A percentile compares a stretch with the other conserved stretches of the same genome.
These are phyloP conservation scores for Nomada fucata DNA, from an alignment of 2,888 invertebrate species.

Conservation along the genomic window DNA sequence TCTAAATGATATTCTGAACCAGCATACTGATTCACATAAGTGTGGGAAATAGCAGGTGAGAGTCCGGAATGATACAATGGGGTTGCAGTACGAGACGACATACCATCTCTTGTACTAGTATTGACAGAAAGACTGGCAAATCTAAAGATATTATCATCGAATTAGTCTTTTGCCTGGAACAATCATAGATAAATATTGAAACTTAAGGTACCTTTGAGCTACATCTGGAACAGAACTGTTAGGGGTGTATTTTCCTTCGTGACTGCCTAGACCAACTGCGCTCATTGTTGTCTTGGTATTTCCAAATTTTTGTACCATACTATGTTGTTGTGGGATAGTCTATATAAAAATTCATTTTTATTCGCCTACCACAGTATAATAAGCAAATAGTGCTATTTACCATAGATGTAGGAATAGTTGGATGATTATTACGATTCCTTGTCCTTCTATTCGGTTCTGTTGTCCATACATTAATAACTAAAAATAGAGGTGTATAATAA, in stretches of 20 bases:
- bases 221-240: conserved; percentile 88
- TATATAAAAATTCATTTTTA: conserved; percentile 57
- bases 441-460: conserved; percentile 88
- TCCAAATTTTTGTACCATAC: conserved; percentile 89
- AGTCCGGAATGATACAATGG: conserved; percentile 83
- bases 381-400: conserved; percentile 65
- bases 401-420: conserved; percentile 82
- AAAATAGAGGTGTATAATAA: conserved; percentile 65
- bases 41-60: conserved; percentile 85
- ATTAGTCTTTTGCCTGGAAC: background rate
- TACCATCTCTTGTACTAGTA: conserved; percentile 78
- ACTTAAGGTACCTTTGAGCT: conserved; percentile 85
- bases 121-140: conserved; percentile 89
- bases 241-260: conserved; percentile 93
- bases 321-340: conserved; percentile 81
- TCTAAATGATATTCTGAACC: conserved; percentile 86
- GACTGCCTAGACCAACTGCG: conserved; percentile 89
- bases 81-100: conserved; percentile 79
- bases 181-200: background rate
- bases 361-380: background rate
- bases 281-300: conserved; percentile 89
- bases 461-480: conserved; percentile 95
- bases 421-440: conserved; percentile 84
- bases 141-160: conserved; percentile 81
- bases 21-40: conserved; percentile 86